Base-by-base conservation (phyloP, 2,797 vertebrate species). In the Thunnus albacares region DNA sequence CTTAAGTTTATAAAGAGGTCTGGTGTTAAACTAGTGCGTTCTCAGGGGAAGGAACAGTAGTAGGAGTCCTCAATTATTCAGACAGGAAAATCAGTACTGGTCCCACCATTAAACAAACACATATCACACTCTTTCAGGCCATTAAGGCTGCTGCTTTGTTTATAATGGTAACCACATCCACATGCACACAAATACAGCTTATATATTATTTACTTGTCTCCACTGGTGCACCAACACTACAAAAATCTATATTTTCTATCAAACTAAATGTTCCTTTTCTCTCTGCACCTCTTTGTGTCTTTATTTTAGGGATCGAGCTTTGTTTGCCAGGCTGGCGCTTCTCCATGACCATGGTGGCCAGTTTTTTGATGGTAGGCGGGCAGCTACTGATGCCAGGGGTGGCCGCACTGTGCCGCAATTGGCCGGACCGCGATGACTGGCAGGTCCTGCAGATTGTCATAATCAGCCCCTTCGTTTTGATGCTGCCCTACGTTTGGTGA, bases 311-410 rank as follows among this genome's bases (percentile, higher is more conserved):
- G 90, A 97, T 99, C 77, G 98, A 99, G 94, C 95, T 99, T 78
- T 99, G 98, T 82, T 95, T 97, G 87, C 98, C 98, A 1, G 94
- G 83, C 75, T 97, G 97, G 93, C 97, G 98, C 6, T 99, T 99
- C 94, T 97, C 97, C 95, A 95, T 99, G 95, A 98, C 98, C 20
- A 99, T 99, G 98, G 97, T 97, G 94, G 97, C 98, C 0, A 98
- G 96, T 87, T 98, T 99, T 88, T 96, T 99, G 65, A 96, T 96
- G 90, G 97, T 98, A 93, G 97, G 95, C 0, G 98, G 98, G 75
- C 98, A 99, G 94, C 96, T 99, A 63, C 95, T 99, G 81, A 97
- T 99, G 97, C 98, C 98, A 0, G 98, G 97, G n/a, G 95, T 99
- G 90, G 98, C 97, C 2, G 96, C 95, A 3, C 95, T 99, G 79